Evolutionary conservation across 2,888 invertebrate genomes (phyloP), one percentile per base, ranked within the genome.

Genomic region (Anarsia innoxiella): DNA sequence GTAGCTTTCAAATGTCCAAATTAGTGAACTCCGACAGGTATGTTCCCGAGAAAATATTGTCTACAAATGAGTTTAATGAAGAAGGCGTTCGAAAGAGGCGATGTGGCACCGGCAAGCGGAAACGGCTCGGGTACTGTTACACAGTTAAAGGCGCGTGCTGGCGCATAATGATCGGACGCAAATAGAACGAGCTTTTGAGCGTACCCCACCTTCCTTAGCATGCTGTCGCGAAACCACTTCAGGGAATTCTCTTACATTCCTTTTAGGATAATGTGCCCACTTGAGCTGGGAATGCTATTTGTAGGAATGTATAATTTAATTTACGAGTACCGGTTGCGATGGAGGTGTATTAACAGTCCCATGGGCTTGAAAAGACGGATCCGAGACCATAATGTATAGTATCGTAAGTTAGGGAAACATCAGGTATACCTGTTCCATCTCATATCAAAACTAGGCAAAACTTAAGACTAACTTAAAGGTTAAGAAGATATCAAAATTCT

Each of bases 91-190:
- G 60, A 62, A 61, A 60, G 55, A 63, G 60, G 49, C 59, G 70
- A 14, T 12, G 9, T 1, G 23, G 11, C 23, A 19, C 23, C 63
- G 59, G 61, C 63, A 53, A 74, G 64, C 80, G 82, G 82, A 80
- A 80, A 77, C 68, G 76, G 59, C 59, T 61, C 52, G 66, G 71
- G 68, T 78, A 76, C 76, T 71, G 78, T 75, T 77, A 75, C 75
- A 76, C 73, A 76, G 77, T 74, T 66, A 69, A 57, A 75, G 70
- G 67, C 70, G 79, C 78, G 79, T 80, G 82, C 62, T 56, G 60
- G 55, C 59, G 82, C 82, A 83, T 83, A 83, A 82, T 78, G 73
- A 80, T 80, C 60, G 66, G 62, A 68, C 71, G 60, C 66, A 74
- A 77, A 80, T 78, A 80, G 76, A 75, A 65, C 57, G 58, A 53